phyloP scores from a whole-genome alignment of 2,113 vertebrate genomes.

The Ciconia maguari region DNA sequence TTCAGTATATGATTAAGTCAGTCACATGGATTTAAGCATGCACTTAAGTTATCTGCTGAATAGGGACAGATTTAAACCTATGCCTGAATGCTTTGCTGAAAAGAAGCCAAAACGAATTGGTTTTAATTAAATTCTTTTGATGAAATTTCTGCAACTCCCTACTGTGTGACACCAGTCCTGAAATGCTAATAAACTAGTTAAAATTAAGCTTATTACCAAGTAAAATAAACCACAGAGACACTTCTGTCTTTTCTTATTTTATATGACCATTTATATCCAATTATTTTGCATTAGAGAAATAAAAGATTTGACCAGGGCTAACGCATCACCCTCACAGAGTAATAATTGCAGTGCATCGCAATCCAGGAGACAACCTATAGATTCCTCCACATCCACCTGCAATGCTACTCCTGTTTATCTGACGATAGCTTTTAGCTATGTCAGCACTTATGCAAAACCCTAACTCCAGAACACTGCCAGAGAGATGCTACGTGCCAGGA shows the following conservation, averaged over 20 bases:
- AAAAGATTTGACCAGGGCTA: neutral
- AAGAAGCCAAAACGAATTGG: slow-evolving; percentile 16
- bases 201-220: slow-evolving; percentile 51
- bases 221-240: slow-evolving; percentile 38
- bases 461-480: neutral
- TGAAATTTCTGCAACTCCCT: slow-evolving; percentile 43
- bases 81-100: slow-evolving; percentile 14
- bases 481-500: neutral
- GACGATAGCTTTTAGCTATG: neutral
- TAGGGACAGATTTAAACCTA: neutral
- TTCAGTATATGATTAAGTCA: neutral
- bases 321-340: neutral
- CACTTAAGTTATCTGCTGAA: slow-evolving; percentile 11
- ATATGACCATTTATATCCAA: neutral
- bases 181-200: slow-evolving; percentile 56
- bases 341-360: neutral
- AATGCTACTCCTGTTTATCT: neutral
- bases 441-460: neutral
- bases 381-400: neutral
- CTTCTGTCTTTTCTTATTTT: neutral
- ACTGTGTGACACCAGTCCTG: slow-evolving; percentile 9
- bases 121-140: slow-evolving; percentile 54
- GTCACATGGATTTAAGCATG: neutral
- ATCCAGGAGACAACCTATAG: neutral
- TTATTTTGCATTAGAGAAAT: neutral